Evolutionary conservation across 2,888 invertebrate genomes (phyloP).

Genomic region (Mallateleia sp.): DNA sequence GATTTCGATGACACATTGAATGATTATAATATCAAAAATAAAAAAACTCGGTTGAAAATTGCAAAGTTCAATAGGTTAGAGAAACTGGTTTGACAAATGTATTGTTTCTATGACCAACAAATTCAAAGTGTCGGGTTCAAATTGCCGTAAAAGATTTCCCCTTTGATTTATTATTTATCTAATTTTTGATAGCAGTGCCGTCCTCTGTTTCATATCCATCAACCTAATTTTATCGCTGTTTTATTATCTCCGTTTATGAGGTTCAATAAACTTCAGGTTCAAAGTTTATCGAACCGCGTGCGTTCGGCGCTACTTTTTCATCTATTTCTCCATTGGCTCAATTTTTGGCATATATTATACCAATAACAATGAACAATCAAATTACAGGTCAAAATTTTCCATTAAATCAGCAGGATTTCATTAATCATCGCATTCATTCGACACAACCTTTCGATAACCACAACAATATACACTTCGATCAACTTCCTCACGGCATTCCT

Average conservation of each 20-base stretch:
- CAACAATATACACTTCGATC: not conserved
- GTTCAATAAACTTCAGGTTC: slow-evolving; percentile 47
- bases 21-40: too few species aligned
- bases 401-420: not conserved
- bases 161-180: slow-evolving; percentile 5
- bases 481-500: not conserved
- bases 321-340: slow-evolving; percentile 17
- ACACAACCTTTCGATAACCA: not conserved
- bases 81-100: too few species aligned
- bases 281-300: slow-evolving; percentile 30
- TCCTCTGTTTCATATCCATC: not conserved
- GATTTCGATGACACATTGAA: not conserved
- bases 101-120: too few species aligned
- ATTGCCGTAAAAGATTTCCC: not conserved
- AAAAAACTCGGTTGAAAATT: too few species aligned
- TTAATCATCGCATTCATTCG: slow-evolving; percentile 3
- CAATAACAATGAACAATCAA: slow-evolving; percentile 6
- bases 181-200: slow-evolving; percentile 4
- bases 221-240: slow-evolving; percentile 39
- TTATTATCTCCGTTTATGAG: slow-evolving; percentile 34
- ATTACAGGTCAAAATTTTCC: slow-evolving; percentile 7
- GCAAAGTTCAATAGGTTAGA: too few species aligned
- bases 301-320: not conserved
- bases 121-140: too few species aligned
- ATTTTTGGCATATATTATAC: not conserved